Percentiles rank a stretch among this genome's conserved stretches.
phyloP scores from a whole-genome alignment of 2,888 invertebrate genomes.

The Ypsolopha sequella region DNA sequence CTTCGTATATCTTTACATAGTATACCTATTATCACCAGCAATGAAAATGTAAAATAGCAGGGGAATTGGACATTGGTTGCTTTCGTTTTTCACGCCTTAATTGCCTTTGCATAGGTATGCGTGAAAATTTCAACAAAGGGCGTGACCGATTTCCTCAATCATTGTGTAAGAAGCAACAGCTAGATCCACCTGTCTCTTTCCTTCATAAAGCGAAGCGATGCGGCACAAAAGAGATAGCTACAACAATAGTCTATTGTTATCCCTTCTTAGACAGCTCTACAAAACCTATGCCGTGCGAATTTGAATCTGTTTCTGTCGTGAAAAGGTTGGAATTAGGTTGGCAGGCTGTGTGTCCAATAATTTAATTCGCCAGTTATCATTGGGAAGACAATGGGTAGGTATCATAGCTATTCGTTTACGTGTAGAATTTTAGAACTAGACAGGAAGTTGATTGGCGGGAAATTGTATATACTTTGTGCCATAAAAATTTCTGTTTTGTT shows the following conservation, averaged over 20 bases:
- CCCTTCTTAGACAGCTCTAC: conserved; percentile 47
- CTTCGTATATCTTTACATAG: too few relatives aligned
- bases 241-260: conserved; percentile 70
- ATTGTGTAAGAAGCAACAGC: conserved; percentile 43
- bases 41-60: too few relatives aligned
- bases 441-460: too few relatives aligned
- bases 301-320: conserved; percentile 13
- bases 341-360: conserved; percentile 42
- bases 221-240: conserved; percentile 58
- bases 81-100: too few relatives aligned
- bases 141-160: conserved; percentile 35
- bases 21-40: too few relatives aligned
- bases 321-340: conserved; percentile 1
- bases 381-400: conserved; percentile 53
- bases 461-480: too few relatives aligned
- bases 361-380: conserved; percentile 58
- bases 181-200: conserved; percentile 26
- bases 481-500: too few relatives aligned
- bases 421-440: neutral
- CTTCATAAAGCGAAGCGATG: conserved; percentile 36
- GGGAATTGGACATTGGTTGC: too few relatives aligned
- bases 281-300: conserved; percentile 24
- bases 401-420: conserved; percentile 27
- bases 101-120: too few relatives aligned
- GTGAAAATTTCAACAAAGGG: conserved; percentile 17